Evolutionary conservation across 2,888 invertebrate species (phyloP).

Genomic region (Caenorhabditis parvicauda): DNA sequence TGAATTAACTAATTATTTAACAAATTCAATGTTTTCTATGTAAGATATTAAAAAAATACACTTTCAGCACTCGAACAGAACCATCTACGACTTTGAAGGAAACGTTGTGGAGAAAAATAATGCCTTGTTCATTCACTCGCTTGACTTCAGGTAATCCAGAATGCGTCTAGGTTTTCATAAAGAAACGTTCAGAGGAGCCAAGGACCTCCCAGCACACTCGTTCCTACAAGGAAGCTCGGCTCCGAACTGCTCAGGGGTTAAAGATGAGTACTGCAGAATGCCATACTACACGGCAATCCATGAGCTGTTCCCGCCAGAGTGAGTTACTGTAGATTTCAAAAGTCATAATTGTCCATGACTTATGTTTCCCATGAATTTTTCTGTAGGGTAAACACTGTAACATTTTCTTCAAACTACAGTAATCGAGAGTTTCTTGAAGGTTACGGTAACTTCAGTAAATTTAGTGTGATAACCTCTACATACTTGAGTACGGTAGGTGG

Average conservation of each 20-base stretch:
- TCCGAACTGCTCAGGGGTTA: constrained; percentile 53
- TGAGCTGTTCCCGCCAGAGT: constrained; percentile 58
- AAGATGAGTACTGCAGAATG: constrained; percentile 59
- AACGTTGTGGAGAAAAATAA: constrained; percentile 34
- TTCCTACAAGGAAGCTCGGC: constrained; percentile 51
- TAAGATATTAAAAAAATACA: neutral
- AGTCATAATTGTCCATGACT: neutral
- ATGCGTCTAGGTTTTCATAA: neutral
- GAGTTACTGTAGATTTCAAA: constrained; percentile 5
- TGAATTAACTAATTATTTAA: too few relatives aligned
- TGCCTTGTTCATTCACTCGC: constrained; percentile 55
- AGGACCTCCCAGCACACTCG: constrained; percentile 57
- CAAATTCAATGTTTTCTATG: too few relatives aligned
- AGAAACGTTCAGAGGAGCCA: constrained; percentile 31
- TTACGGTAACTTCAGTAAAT: too few relatives aligned
- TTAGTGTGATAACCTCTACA: too few relatives aligned
- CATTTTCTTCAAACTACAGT: too few relatives aligned
- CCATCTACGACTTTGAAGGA: constrained; percentile 51
- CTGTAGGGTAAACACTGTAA: too few relatives aligned
- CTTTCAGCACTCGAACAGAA: constrained; percentile 54
- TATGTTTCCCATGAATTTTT: constrained; percentile 17
- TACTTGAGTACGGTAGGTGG: too few relatives aligned
- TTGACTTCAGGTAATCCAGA: constrained; percentile 51
- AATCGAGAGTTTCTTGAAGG: too few relatives aligned
- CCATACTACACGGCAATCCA: constrained; percentile 62